A percentile compares a stretch with the other conserved stretches of the same genome.
phyloP scores from a whole-genome alignment of 30 jellyfish, hydroid and myxozoan genomes.

The Cassiopea xamachana region DNA sequence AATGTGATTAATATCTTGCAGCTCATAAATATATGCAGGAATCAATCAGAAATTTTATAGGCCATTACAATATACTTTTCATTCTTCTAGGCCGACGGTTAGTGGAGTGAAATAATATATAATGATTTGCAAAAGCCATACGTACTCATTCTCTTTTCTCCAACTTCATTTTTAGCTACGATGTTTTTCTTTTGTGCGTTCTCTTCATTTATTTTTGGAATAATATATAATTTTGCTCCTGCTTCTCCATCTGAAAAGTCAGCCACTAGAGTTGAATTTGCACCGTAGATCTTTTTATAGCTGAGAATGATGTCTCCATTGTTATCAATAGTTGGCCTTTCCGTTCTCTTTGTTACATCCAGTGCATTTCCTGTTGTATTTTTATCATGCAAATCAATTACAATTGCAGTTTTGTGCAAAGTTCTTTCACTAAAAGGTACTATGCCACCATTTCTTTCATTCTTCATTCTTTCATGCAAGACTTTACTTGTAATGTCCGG shows the following conservation, averaged over 20 bases:
- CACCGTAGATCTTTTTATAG: constrained; percentile 53
- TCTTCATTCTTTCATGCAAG: background rate
- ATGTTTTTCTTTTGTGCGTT: constrained; percentile 49
- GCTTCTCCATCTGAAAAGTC: constrained; percentile 83
- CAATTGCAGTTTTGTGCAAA: constrained; percentile 1
- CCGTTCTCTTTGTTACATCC: constrained; percentile 40
- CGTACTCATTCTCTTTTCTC: constrained; percentile 62
- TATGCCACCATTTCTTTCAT: background rate
- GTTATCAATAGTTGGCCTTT: background rate
- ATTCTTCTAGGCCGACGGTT: too few relatives aligned
- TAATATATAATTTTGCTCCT: constrained; percentile 65
- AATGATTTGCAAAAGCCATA: background rate
- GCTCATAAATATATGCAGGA: too few relatives aligned
- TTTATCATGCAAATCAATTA: constrained; percentile 46
- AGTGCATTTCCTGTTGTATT: constrained; percentile 8
- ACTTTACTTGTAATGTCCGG: background rate
- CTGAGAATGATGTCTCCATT: constrained; percentile 52
- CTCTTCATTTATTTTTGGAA: constrained; percentile 31
- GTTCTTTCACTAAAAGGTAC: background rate
- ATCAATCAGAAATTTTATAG: too few relatives aligned
- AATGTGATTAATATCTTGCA: too few relatives aligned
- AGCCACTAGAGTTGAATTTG: constrained; percentile 72
- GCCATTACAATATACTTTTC: too few relatives aligned
- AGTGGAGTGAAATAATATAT: too few relatives aligned
- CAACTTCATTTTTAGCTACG: constrained; percentile 46